Evolutionary conservation across 2,888 invertebrate species (phyloP).

Genomic region (Cosmia trapezina): DNA sequence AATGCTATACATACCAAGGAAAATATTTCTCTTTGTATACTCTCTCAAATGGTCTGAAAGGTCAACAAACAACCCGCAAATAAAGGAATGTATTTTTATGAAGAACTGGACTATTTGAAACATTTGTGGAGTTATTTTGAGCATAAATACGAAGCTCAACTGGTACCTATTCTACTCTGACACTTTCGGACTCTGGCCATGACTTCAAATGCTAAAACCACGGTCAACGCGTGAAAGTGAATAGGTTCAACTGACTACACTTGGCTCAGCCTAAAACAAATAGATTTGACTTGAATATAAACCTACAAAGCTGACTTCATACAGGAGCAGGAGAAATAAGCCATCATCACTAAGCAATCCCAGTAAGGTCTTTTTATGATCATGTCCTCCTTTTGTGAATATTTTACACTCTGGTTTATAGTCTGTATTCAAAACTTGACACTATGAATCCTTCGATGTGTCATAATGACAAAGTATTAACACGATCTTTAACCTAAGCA

Average conservation of each 20-base stretch:
- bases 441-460: constrained; percentile 19
- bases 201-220: constrained; percentile 9
- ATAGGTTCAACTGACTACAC: constrained; percentile 13
- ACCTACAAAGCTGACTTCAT: not conserved
- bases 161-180: not conserved
- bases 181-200: constrained; percentile 8
- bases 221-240: constrained; percentile 22
- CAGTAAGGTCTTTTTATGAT: not conserved
- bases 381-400: not conserved
- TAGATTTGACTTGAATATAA: not conserved
- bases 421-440: not conserved
- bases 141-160: not conserved
- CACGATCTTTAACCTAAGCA: constrained; percentile 35
- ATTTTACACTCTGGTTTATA: not conserved
- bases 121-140: constrained; percentile 5
- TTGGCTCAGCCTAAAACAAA: not conserved
- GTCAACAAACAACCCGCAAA: constrained; percentile 20
- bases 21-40: constrained; percentile 47
- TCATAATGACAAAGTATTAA: constrained; percentile 33
- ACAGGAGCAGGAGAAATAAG: not conserved
- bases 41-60: constrained; percentile 10
- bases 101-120: not conserved
- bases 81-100: constrained; percentile 35
- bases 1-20: constrained; percentile 16
- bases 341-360: not conserved